Evolutionary conservation across 2,113 vertebrate genomes (phyloP).

Genomic region (Myotis lucifugus): DNA sequence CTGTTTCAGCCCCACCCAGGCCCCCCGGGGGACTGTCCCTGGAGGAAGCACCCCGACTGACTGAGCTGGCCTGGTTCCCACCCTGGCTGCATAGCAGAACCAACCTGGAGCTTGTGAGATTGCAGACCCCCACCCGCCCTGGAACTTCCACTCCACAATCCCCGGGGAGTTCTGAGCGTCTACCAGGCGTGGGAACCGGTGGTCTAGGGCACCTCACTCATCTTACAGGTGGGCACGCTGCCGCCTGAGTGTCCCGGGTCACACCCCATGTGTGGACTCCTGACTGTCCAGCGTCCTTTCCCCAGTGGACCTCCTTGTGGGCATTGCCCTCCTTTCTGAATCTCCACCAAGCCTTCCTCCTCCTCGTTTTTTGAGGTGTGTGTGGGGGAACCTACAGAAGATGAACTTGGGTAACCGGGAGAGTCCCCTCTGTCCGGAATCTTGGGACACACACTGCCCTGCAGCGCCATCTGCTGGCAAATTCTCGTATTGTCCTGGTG

Average conservation of each 20-base stretch:
- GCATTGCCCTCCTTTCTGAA: not conserved
- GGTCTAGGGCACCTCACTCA: not conserved
- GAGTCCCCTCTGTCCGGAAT: rapidly evolving
- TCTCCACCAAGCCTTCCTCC: not conserved
- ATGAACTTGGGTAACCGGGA: not conserved
- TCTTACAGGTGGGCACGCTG: not conserved
- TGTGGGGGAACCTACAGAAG: not conserved
- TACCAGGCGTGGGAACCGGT: rapidly evolving
- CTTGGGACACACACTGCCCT: constrained; percentile 60
- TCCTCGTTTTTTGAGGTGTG: not conserved
- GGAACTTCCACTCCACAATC: not conserved
- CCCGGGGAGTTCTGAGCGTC: not conserved
- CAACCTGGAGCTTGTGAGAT: not conserved
- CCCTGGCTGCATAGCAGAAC: not conserved
- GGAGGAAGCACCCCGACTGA: no score
- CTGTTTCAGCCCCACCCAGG: not conserved
- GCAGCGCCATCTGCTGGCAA: constrained; percentile 80
- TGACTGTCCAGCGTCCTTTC: not conserved
- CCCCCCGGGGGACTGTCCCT: not conserved
- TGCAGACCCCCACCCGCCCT: not conserved
- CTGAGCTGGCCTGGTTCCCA: not conserved
- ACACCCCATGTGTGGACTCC: not conserved
- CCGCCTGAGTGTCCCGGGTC: not conserved
- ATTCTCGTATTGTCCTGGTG: not conserved
- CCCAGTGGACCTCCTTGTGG: not conserved